phyloP scores from a whole-genome alignment of 2,113 vertebrate species.

The Morone chrysops region DNA sequence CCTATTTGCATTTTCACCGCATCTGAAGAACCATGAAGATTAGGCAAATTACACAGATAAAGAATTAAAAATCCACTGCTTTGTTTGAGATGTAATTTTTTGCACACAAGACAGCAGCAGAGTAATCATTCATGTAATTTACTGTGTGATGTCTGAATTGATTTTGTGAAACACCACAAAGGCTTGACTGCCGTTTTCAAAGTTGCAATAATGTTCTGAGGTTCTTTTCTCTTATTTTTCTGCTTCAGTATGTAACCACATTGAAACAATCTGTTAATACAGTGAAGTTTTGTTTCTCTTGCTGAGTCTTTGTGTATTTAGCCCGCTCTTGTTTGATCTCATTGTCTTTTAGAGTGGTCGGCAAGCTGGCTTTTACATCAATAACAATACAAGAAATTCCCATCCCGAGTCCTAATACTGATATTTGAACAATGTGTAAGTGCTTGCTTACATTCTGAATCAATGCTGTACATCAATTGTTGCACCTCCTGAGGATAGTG shows the following conservation, averaged over 20 bases:
- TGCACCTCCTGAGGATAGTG: constrained; percentile 21
- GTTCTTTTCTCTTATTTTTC: constrained; percentile 12
- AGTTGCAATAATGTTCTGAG: constrained; percentile 4
- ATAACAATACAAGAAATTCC: constrained; percentile 17
- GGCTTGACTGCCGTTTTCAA: constrained; percentile 11
- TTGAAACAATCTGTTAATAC: constrained; percentile 27
- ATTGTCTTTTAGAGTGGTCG: constrained; percentile 7
- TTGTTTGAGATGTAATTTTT: constrained; percentile 28
- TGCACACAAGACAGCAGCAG: constrained; percentile 11
- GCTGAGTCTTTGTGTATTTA: not conserved
- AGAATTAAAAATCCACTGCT: constrained; percentile 23
- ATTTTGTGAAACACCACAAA: constrained; percentile 26
- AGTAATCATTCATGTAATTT: constrained; percentile 8
- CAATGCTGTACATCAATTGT: constrained; percentile 7
- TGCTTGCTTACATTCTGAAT: constrained; percentile 33
- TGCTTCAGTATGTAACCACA: not conserved
- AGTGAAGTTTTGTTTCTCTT: not conserved
- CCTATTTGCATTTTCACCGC: constrained; percentile 7
- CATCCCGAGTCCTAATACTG: constrained; percentile 2
- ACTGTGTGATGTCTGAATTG: constrained; percentile 26
- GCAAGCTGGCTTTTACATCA: not conserved
- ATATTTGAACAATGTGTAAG: constrained; percentile 19
- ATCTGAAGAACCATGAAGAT: constrained; percentile 30
- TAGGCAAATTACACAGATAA: constrained; percentile 44
- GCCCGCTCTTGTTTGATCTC: not conserved